Conservation (phyloP, 1,140 invertebrate species). For the Drosophila mauritiana region DNA sequence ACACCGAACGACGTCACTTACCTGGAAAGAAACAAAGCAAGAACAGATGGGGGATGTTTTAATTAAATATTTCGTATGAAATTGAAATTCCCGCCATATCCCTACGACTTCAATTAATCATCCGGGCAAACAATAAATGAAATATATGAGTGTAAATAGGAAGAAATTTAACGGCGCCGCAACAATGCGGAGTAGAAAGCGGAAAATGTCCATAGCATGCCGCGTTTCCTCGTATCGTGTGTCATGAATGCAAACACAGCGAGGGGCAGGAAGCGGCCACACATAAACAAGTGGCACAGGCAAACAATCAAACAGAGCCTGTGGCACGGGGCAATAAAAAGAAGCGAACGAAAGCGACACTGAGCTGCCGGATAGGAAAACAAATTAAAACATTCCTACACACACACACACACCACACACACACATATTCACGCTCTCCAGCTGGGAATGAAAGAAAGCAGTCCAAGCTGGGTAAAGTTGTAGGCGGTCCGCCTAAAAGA, state of each 20-base stretch:
- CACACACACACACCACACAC: constrained; percentile 20
- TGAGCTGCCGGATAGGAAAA: constrained; percentile 74
- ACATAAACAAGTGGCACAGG: constrained; percentile 57
- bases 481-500: constrained; percentile 59
- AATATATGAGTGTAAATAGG: constrained; percentile 49
- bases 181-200: constrained; percentile 51
- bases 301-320: constrained; percentile 80
- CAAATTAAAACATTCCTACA: constrained; percentile 84
- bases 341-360: constrained; percentile 49
- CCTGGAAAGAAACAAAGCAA: constrained; percentile 47
- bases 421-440: constrained; percentile 4
- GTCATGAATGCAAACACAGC: constrained; percentile 75
- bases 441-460: constrained; percentile 21
- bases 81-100: constrained; percentile 71
- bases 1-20: constrained; percentile 56
- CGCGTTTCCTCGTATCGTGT: constrained; percentile 68
- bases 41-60: constrained; percentile 50
- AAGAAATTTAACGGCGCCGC: constrained; percentile 52
- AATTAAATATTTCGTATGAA: constrained; percentile 68
- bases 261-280: constrained; percentile 33
- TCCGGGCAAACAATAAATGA: constrained; percentile 70
- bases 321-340: constrained; percentile 74
- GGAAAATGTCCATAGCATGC: constrained; percentile 65
- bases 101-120: constrained; percentile 80
- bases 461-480: constrained; percentile 35